Percentiles rank a stretch among this genome's conserved stretches.
Evolutionary conservation across 2,888 invertebrate genomes (phyloP).

Genomic region (Diachrysia chrysitis): DNA sequence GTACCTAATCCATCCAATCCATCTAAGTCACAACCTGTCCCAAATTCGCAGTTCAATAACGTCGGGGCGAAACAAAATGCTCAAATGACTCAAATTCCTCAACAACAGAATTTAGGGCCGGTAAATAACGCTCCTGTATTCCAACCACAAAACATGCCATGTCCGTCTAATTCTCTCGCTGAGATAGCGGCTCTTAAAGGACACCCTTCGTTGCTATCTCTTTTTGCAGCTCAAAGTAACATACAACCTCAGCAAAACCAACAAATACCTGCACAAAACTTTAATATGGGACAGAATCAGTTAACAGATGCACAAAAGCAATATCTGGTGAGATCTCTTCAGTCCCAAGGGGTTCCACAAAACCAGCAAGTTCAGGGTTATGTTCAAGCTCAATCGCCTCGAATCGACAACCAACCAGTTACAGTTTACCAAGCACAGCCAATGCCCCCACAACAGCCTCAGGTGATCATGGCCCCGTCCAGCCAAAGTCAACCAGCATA

Average conservation of each 20-base stretch:
- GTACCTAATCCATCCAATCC: slow-evolving; percentile 33
- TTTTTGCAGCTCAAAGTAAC: slow-evolving; percentile 49
- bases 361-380: slow-evolving; percentile 32
- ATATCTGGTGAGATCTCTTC: slow-evolving; percentile 46
- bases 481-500: slow-evolving; percentile 53
- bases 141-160: slow-evolving; percentile 29
- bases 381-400: slow-evolving; percentile 38
- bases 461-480: slow-evolving; percentile 42
- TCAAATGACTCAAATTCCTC: slow-evolving; percentile 30
- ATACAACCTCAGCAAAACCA: slow-evolving; percentile 44
- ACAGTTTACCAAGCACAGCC: slow-evolving; percentile 20
- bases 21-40: slow-evolving; percentile 11
- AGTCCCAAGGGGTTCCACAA: slow-evolving; percentile 41
- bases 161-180: slow-evolving; percentile 39
- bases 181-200: slow-evolving; percentile 52
- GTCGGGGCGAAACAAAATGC: slow-evolving; percentile 21
- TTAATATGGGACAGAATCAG: slow-evolving; percentile 43
- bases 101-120: slow-evolving; percentile 31
- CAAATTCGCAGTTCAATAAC: slow-evolving; percentile 28
- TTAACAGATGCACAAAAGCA: slow-evolving; percentile 57
- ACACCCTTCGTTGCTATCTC: slow-evolving; percentile 45
- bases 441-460: slow-evolving; percentile 33
- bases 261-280: slow-evolving; percentile 36
- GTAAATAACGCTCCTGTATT: slow-evolving; percentile 24
- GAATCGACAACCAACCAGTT: slow-evolving; percentile 30